Base-by-base conservation (phyloP, 2,888 invertebrate genomes). In the Nebria brevicollis region DNA sequence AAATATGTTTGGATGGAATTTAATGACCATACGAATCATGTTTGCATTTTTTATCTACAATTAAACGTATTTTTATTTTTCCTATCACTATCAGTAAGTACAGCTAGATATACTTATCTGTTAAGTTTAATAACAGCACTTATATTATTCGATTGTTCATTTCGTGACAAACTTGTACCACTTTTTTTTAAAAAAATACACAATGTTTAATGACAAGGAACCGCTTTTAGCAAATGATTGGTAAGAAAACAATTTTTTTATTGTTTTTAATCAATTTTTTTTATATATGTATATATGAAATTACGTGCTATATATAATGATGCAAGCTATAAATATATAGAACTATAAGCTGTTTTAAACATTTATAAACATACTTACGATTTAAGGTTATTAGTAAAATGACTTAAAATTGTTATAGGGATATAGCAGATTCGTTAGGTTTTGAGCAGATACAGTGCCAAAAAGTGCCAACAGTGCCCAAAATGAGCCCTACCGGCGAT, bases 341-440 rank as follows among this genome's bases (percentile, higher is more conserved):
- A 34, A 34, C 34, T 34, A 34, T 34, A 34, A 34, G 20, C 20
- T 20, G 20, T 20, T 34, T 34, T 34, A 34, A 4, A 34, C 4
- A 34, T 10, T 68, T 68, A 13, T 68, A 68, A 68, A 25, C 20
- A 68, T 68, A 13, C 10, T 25, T 8, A 74, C 4, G 34, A 34
- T 34, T 34, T 2, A 34, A 1, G 2, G 34, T 34, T 4, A 34
- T 34, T 34, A 1, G 34, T 15, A 7, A 74, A 42, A 65, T 78
- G 34, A 34, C 5, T 34, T 34, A 5, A 2, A 34, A 34, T 34
- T 34, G 34, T 68, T 72, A 34, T 41, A 81, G 76, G 85, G 86
- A 86, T 74, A 85, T 86, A 66, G 86, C 87, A 10, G 86, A 88
- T 79, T 84, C 86, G 1, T 84, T 88, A 66, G 89, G 88, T 34